Conservation (phyloP, 2,888 invertebrate species). For the Hybos culiciformis region DNA sequence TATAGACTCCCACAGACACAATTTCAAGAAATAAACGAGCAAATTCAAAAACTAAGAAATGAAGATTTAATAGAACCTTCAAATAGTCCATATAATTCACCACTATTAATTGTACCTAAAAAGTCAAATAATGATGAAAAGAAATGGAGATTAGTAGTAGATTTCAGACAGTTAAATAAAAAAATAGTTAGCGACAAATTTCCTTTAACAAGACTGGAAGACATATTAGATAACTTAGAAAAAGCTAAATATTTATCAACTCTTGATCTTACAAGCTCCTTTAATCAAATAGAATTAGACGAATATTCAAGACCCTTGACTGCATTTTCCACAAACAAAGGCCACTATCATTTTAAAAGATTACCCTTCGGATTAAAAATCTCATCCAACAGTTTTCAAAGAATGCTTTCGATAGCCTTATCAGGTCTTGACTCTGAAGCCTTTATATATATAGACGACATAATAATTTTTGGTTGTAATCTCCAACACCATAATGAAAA, state of each 20-base stretch:
- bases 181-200: constrained; percentile 11
- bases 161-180: constrained; percentile 10
- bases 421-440: constrained; percentile 9
- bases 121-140: constrained; percentile 5
- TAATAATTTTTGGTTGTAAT: constrained; percentile 14
- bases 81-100: constrained; percentile 12
- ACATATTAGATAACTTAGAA: constrained; percentile 10
- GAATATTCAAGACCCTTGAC: constrained; percentile 11
- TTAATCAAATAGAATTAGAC: constrained; percentile 11
- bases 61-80: constrained; percentile 11
- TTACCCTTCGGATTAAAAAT: constrained; percentile 14
- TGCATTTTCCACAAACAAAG: constrained; percentile 12
- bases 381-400: constrained; percentile 13
- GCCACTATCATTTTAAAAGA: constrained; percentile 13
- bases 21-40: too few species aligned
- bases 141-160: constrained; percentile 10
- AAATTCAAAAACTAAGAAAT: constrained; percentile 5
- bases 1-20: too few species aligned
- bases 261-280: constrained; percentile 12
- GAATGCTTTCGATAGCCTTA: constrained; percentile 14
- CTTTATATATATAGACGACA: constrained; percentile 17
- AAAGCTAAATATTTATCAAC: constrained; percentile 13
- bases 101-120: constrained; percentile 12
- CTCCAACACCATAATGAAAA: constrained; percentile 13
- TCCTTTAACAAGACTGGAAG: constrained; percentile 9